Conservation (phyloP, 1,140 invertebrate genomes). For the Drosophila bifasciata region DNA sequence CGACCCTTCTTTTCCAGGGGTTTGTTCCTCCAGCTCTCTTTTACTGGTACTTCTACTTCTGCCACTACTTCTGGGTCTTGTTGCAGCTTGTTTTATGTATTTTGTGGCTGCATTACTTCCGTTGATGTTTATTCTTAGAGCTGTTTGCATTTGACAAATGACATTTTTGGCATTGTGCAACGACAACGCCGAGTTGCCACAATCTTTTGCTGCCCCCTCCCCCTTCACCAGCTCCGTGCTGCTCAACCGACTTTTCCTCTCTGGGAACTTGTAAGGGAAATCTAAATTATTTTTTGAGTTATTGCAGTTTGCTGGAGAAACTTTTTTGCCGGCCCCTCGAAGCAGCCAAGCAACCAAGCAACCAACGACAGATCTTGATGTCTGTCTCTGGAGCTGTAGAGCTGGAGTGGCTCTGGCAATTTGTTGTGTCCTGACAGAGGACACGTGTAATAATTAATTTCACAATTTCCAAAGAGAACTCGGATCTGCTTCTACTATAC, state of each 20-base stretch:
- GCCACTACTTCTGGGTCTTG: constrained; percentile 25
- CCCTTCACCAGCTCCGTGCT: neutral
- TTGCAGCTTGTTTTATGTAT: constrained; percentile 76
- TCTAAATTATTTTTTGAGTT: constrained; percentile 80
- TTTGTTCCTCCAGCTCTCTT: neutral
- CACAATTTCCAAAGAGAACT: constrained; percentile 1
- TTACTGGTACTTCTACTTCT: constrained; percentile 1
- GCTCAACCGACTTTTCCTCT: constrained; percentile 1
- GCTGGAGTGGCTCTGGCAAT: constrained; percentile 39
- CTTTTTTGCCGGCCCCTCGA: constrained; percentile 41
- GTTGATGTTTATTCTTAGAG: constrained; percentile 80
- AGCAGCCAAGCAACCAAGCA: neutral
- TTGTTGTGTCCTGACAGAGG: constrained; percentile 59
- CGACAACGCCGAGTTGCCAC: constrained; percentile 52
- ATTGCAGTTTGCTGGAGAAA: constrained; percentile 51
- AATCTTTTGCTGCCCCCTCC: constrained; percentile 15
- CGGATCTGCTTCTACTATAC: constrained; percentile 1
- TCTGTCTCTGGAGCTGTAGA: constrained; percentile 2
- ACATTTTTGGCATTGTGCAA: constrained; percentile 80
- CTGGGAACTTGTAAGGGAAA: constrained; percentile 56
- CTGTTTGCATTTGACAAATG: constrained; percentile 81
- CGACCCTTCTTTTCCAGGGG: constrained; percentile 37
- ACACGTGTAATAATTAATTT: constrained; percentile 77
- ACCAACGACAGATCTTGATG: constrained; percentile 14
- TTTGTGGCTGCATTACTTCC: constrained; percentile 80